These are phyloP conservation scores for Phoxinus phoxinus DNA, from an alignment of 2,113 vertebrate species.

Conservation along the genomic window DNA sequence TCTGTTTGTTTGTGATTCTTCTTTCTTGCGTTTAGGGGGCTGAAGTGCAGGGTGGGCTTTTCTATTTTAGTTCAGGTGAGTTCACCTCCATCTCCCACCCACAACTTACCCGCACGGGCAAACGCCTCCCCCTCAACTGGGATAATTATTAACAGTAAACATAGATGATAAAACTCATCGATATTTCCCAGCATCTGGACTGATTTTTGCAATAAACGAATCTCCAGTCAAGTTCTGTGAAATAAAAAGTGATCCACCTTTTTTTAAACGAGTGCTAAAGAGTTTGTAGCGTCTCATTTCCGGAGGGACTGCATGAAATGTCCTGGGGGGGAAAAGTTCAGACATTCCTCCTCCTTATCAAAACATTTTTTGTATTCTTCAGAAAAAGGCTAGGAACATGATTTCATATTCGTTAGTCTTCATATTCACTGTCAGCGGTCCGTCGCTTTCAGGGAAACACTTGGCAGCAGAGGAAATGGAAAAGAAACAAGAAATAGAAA, in stretches of 20 bases:
- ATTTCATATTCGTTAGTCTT: constrained; percentile 59
- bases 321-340: constrained; percentile 62
- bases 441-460: constrained; percentile 57
- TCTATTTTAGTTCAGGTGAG: constrained; percentile 42
- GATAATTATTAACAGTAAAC: constrained; percentile 79
- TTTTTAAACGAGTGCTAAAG: constrained; percentile 62
- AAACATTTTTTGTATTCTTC: constrained; percentile 60
- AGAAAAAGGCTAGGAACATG: constrained; percentile 62
- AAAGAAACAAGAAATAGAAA: constrained; percentile 64
- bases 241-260: constrained; percentile 59
- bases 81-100: constrained; percentile 43
- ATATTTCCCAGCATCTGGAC: constrained; percentile 77
- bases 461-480: constrained; percentile 64
- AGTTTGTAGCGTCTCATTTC: constrained; percentile 70
- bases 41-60: constrained; percentile 54
- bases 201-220: constrained; percentile 71
- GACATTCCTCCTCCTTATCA: constrained; percentile 60
- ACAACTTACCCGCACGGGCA: constrained; percentile 66
- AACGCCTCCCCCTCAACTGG: constrained; percentile 67
- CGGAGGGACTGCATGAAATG: constrained; percentile 68
- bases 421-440: constrained; percentile 53
- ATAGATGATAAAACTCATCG: constrained; percentile 97
- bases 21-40: constrained; percentile 58
- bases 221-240: constrained; percentile 68
- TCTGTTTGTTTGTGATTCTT: constrained; percentile 59